phyloP scores from a whole-genome alignment of 2,888 invertebrate species.

The Leptopilina myrica region DNA sequence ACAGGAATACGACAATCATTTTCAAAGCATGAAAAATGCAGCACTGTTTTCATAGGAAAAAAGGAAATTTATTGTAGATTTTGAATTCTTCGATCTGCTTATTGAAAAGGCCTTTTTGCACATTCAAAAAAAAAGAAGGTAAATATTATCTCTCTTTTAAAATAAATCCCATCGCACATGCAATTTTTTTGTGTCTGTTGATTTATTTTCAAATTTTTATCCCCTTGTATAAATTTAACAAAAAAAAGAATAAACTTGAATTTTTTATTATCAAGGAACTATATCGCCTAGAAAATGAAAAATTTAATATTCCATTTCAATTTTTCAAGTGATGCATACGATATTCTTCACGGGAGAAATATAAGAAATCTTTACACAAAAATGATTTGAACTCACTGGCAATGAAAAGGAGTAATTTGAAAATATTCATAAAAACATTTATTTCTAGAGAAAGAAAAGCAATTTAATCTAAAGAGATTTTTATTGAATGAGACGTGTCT shows the following conservation, averaged over 20 bases:
- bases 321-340: slow-evolving; percentile 8
- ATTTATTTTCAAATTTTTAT: background rate
- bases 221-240: background rate
- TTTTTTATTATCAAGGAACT: background rate
- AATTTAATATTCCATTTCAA: slow-evolving; percentile 35
- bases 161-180: slow-evolving; percentile 1
- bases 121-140: no score
- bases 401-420: slow-evolving; percentile 6
- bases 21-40: no score
- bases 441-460: background rate
- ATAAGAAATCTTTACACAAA: background rate
- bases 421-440: background rate
- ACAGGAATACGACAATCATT: no score
- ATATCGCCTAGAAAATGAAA: background rate
- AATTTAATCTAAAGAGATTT: background rate
- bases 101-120: no score
- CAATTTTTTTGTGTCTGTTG: background rate
- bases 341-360: background rate
- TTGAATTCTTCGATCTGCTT: no score
- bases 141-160: slow-evolving; percentile 4
- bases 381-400: slow-evolving; percentile 25
- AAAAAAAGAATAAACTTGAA: background rate
- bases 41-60: no score
- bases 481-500: background rate
- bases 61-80: no score